Base-by-base conservation (phyloP, 2,888 invertebrate genomes). In the Eupeodes latifasciatus region DNA sequence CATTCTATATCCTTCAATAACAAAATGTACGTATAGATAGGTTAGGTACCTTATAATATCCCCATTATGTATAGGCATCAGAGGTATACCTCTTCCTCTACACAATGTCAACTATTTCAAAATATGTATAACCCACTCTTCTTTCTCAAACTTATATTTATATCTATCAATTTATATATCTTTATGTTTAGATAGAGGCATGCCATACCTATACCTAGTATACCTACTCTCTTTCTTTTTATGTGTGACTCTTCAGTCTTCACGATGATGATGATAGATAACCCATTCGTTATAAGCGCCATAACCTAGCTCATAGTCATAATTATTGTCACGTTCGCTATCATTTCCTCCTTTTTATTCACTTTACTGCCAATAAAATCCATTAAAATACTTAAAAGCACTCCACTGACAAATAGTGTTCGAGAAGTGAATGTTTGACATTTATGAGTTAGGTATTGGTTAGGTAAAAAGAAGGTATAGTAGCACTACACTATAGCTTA, bases 281-380 rank as follows among this genome's bases (percentile, higher is more conserved):
- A 72, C 40, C 57, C 57, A 77, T 72, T 79, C 77, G 72, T 72
- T 72, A 78, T 14, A 9, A 77, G 12, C 40, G 55, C 61, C 79
- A 62, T 44, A 71, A 59, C 34, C 71, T 66, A 59, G 34, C 34
- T 64, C 75, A 79, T 62, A 53, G 69, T 76, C 83, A 75, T 86
- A 83, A 83, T 83, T 80, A 86, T 83, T 83, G 71, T 83, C 86
- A 86, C 71, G 79, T 86, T 76, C 55, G 36, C 72, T 49, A 75
- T 47, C 72, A 16, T 61, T 75, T 81, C 74, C 67, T 74, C 53
- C 36, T n/a, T 53, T 36, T 79, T 79, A 64, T 61, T 79, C 62
- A 79, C 67, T 81, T 59, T 61, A 72, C 36, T 61, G 86, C 59
- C 71, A 66, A 76, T 77, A 72, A 79, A 86, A 76, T 49, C 76